Evolutionary conservation across 2,888 invertebrate genomes (phyloP).

Genomic region (Labia minor): DNA sequence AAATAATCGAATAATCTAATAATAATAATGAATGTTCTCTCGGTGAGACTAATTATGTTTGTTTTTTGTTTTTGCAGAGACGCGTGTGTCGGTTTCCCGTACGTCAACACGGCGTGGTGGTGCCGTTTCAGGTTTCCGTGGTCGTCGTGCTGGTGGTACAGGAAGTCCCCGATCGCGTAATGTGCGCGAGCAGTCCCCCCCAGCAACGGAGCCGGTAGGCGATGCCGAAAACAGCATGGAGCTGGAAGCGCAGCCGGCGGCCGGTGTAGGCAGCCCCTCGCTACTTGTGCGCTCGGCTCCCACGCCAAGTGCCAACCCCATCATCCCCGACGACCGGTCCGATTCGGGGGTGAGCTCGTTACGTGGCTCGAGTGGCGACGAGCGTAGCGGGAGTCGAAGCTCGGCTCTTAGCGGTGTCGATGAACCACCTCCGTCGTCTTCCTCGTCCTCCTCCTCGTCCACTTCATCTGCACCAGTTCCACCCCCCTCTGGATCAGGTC

Average conservation of each 20-base stretch:
- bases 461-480: slow-evolving; percentile 31
- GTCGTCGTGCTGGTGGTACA: background rate
- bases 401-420: slow-evolving; percentile 65
- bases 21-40: too few relatives aligned
- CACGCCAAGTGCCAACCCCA: background rate
- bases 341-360: slow-evolving; percentile 66
- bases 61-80: background rate
- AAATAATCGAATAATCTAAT: too few relatives aligned
- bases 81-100: background rate
- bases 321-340: slow-evolving; percentile 33
- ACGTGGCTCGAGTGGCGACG: slow-evolving; percentile 53
- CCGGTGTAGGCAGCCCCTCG: background rate
- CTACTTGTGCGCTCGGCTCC: background rate
- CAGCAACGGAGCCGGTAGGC: slow-evolving; percentile 27
- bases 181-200: slow-evolving; percentile 2
- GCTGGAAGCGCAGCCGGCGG: slow-evolving; percentile 32
- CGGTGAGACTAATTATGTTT: too few relatives aligned
- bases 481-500: slow-evolving; percentile 26
- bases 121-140: background rate
- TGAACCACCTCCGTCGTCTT: slow-evolving; percentile 45
- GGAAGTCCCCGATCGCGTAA: background rate
- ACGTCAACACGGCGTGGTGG: background rate
- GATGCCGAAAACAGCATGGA: slow-evolving; percentile 39
- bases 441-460: slow-evolving; percentile 25
- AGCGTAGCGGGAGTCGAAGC: slow-evolving; percentile 62